Percentiles rank a stretch among this genome's conserved stretches.
Conservation (phyloP, 2,888 invertebrate species). For the Lutraria lutraria region DNA sequence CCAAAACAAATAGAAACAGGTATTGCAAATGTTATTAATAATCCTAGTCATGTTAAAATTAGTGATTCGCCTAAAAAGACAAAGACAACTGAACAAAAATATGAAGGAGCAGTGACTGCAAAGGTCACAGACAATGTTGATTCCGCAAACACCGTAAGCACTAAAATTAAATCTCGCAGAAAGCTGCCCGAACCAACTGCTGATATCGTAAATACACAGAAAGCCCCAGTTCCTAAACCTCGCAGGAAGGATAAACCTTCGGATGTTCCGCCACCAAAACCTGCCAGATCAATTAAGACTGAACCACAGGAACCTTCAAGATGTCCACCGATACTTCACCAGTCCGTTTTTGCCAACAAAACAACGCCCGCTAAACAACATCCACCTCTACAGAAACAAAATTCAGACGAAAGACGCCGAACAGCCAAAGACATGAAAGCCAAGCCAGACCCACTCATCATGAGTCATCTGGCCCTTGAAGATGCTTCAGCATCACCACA, state of each 20-base stretch:
- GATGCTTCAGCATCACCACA: slow-evolving; percentile 82
- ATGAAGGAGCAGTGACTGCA: neutral
- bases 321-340: slow-evolving; percentile 53
- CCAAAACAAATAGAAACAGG: slow-evolving; percentile 23
- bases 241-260: slow-evolving; percentile 67
- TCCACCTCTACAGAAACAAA: slow-evolving; percentile 73
- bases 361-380: slow-evolving; percentile 37
- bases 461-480: slow-evolving; percentile 80
- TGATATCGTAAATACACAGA: slow-evolving; percentile 74
- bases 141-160: slow-evolving; percentile 10
- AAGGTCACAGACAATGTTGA: neutral
- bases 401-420: slow-evolving; percentile 76
- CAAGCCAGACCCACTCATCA: slow-evolving; percentile 79
- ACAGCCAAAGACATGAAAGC: slow-evolving; percentile 82
- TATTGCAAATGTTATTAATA: slow-evolving; percentile 7
- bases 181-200: slow-evolving; percentile 81
- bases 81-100: neutral
- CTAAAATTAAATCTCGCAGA: slow-evolving; percentile 73
- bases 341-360: slow-evolving; percentile 39
- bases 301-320: slow-evolving; percentile 65
- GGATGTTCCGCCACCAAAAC: slow-evolving; percentile 53
- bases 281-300: slow-evolving; percentile 51
- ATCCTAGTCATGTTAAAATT: slow-evolving; percentile 1
- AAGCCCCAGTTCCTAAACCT: slow-evolving; percentile 69
- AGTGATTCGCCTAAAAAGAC: slow-evolving; percentile 11